Evolutionary conservation across 2,113 vertebrate species (phyloP).

Genomic region (Boleophthalmus pectinirostris): DNA sequence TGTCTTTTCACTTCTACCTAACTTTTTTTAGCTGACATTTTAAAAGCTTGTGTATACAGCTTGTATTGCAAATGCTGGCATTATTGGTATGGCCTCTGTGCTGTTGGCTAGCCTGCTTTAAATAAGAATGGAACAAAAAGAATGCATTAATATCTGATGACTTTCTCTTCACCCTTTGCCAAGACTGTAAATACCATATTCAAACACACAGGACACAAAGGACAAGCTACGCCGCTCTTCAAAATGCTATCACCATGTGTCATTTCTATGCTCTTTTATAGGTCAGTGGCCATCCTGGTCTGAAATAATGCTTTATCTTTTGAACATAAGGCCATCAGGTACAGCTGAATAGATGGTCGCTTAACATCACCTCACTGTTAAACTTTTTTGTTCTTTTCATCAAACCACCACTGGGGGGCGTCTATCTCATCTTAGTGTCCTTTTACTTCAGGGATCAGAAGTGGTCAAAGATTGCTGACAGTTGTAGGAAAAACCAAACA

Average conservation of each 20-base stretch:
- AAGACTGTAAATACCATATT: conserved; percentile 71
- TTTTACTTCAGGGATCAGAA: conserved; percentile 34
- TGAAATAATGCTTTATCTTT: conserved; percentile 44
- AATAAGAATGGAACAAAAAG: conserved; percentile 50
- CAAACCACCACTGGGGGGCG: conserved; percentile 40
- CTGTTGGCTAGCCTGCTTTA: conserved; percentile 53
- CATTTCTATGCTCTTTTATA: conserved; percentile 52
- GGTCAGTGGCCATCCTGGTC: conserved; percentile 40
- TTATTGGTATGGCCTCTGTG: conserved; percentile 52
- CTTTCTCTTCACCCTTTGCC: conserved; percentile 42
- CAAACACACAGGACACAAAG: conserved; percentile 40
- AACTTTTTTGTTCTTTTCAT: conserved; percentile 57
- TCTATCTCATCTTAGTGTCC: conserved; percentile 49
- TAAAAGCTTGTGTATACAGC: conserved; percentile 45
- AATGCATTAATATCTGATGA: conserved; percentile 57
- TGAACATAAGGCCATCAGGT: conserved; percentile 47
- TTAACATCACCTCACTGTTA: conserved; percentile 48
- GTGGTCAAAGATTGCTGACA: conserved; percentile 1
- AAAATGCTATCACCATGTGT: conserved; percentile 48
- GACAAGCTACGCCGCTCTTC: conserved; percentile 39
- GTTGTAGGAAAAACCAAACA: background rate
- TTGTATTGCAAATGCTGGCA: conserved; percentile 58
- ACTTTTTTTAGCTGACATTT: conserved; percentile 68
- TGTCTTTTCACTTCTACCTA: conserved; percentile 39
- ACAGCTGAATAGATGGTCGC: conserved; percentile 34